Conservation (phyloP, 2,113 vertebrate genomes). For the Phocoena phocoena region DNA sequence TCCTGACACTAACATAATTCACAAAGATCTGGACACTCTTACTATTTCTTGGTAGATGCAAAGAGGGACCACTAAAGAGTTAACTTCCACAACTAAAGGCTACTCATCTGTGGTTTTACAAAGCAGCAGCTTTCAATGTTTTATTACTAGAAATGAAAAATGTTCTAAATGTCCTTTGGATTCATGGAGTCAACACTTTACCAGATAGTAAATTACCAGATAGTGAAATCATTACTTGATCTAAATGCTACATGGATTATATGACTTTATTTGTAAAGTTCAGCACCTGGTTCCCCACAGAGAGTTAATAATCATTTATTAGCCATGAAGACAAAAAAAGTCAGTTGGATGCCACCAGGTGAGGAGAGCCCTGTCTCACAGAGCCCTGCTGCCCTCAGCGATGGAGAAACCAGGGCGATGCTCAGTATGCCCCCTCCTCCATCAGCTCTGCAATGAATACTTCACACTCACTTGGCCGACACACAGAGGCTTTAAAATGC, state of each 20-base stretch:
- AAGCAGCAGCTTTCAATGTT: background rate
- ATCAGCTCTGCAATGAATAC: background rate
- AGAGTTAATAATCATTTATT: conserved; percentile 20
- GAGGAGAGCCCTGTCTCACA: background rate
- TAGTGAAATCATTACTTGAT: background rate
- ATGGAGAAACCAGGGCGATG: background rate
- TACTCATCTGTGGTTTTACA: background rate
- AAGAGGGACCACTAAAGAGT: background rate
- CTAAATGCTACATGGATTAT: background rate
- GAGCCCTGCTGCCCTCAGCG: background rate
- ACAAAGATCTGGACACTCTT: background rate
- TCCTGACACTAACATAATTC: background rate
- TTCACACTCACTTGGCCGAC: background rate
- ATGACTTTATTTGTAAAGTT: background rate
- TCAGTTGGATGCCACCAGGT: background rate
- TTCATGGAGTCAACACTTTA: background rate
- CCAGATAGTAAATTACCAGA: background rate
- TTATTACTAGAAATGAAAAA: background rate
- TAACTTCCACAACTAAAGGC: background rate
- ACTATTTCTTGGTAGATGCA: background rate
- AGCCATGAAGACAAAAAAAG: background rate
- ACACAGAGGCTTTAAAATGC: background rate
- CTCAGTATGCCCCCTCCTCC: background rate
- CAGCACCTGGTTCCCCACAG: background rate
- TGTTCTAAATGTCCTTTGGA: background rate